phyloP scores from a whole-genome alignment of 2,113 vertebrate genomes.

The Alligator sinensis region DNA sequence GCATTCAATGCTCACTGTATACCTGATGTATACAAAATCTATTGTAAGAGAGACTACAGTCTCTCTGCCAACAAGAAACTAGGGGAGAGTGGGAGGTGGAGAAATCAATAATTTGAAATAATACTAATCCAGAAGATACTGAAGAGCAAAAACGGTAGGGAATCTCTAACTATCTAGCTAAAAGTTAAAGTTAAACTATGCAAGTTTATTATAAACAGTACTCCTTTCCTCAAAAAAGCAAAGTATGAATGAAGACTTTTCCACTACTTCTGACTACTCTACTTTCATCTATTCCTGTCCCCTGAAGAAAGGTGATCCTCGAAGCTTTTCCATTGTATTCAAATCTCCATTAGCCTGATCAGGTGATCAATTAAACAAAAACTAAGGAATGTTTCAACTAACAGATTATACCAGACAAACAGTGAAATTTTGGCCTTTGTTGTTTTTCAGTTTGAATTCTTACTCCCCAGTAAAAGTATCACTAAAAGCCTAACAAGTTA shows the following conservation, averaged over 20 bases:
- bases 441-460: not conserved
- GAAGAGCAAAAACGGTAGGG: not conserved
- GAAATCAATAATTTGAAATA: not conserved
- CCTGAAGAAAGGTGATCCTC: not conserved
- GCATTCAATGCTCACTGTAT: not conserved
- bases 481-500: not conserved
- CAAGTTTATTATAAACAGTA: not conserved
- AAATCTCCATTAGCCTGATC: not conserved
- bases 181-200: not conserved
- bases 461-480: not conserved
- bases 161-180: not conserved
- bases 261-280: not conserved
- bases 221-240: not conserved
- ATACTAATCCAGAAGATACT: not conserved
- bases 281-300: not conserved
- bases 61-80: not conserved
- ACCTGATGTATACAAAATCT: not conserved
- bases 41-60: not conserved
- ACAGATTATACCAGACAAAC: not conserved
- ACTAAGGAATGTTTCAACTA: not conserved
- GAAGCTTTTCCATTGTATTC: not conserved
- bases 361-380: not conserved
- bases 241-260: not conserved
- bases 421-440: not conserved
- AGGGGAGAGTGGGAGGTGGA: accelerated